Base-by-base conservation (phyloP, 2,888 invertebrate species). In the Melinaea marsaeus region DNA sequence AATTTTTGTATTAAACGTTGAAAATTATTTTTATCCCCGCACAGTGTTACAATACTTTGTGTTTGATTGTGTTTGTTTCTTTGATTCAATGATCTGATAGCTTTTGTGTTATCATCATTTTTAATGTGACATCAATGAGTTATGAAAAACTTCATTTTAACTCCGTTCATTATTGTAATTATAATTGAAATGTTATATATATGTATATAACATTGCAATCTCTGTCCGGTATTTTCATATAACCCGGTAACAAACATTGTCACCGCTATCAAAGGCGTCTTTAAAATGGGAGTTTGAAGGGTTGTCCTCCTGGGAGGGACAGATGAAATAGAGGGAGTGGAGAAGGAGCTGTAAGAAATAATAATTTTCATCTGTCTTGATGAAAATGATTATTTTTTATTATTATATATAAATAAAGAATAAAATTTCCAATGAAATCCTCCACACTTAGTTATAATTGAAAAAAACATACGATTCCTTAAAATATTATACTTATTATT, bases 1-100 rank as follows among this genome's bases (percentile, higher is more conserved):
- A 85, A 90, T 90, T 90, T 90, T 90, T 90, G 90, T 89, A 90
- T 90, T 90, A 90, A 90, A 90, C 88, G 89, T 84, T 88, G 88
- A 82, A 90, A 88, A 90, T 90, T 89, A 90, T 90, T 90, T 90
- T 90, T 88, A 90, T 83, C 84, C 69, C 78, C 76, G 83, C 85
- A 85, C 83, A 84, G 74, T 86, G 86, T 84, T 89, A 86, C 87
- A 86, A 79, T 78, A 73, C 70, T 75, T 42, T 9, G 7, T 9
- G 42, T 71, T 60, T 61, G 55, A 4, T 60, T 63, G 58, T 63
- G 54, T 60, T 51, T 51, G 32, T 32, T 51, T 32, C 5, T 51
- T 3, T 32, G 22, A 51, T 51, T 51, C 22, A 22, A 32, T 32
- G 2, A 9, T 51, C 32, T 46, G 22, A 22, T 22, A 22, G 22